These are phyloP conservation scores for Deilephila elpenor DNA, from an alignment of 2,888 invertebrate genomes.

Conservation along the genomic window DNA sequence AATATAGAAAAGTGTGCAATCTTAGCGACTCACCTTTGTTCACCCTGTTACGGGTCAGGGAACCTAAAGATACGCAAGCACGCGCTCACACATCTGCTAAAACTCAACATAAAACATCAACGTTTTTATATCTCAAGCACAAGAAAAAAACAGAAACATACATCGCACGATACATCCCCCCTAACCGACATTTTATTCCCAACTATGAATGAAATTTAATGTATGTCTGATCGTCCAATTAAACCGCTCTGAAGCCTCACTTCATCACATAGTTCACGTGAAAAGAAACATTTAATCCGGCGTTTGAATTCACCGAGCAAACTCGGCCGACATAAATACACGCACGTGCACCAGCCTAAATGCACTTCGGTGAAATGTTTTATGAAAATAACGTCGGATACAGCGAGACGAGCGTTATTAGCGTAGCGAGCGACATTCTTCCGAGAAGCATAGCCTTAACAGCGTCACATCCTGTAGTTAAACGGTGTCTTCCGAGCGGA, in stretches of 20 bases:
- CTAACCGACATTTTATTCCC: conserved; percentile 48
- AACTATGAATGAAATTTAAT: conserved; percentile 60
- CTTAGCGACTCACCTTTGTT: conserved; percentile 24
- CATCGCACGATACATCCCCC: conserved; percentile 16
- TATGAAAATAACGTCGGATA: conserved; percentile 28
- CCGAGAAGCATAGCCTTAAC: conserved; percentile 43
- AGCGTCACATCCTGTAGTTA: conserved; percentile 45
- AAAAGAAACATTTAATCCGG: conserved; percentile 24
- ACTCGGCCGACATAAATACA: conserved; percentile 32
- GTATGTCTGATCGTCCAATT: conserved; percentile 64
- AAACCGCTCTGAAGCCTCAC: conserved; percentile 56
- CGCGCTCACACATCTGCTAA: conserved; percentile 6
- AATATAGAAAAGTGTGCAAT: conserved; percentile 15
- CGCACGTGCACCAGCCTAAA: conserved; percentile 27
- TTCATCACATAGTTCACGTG: conserved; percentile 41
- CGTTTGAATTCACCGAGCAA: conserved; percentile 32
- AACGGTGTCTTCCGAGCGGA: conserved; percentile 38
- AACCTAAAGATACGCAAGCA: conserved; percentile 20
- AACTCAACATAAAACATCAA: not conserved
- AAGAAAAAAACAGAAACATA: not conserved
- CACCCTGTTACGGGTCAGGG: conserved; percentile 16
- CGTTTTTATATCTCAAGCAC: conserved; percentile 3
- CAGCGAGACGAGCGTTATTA: conserved; percentile 48
- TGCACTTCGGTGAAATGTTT: conserved; percentile 19
- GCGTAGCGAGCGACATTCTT: conserved; percentile 42